Evolutionary conservation across 2,888 invertebrate species (phyloP).

Genomic region (Campaea margaritaria): DNA sequence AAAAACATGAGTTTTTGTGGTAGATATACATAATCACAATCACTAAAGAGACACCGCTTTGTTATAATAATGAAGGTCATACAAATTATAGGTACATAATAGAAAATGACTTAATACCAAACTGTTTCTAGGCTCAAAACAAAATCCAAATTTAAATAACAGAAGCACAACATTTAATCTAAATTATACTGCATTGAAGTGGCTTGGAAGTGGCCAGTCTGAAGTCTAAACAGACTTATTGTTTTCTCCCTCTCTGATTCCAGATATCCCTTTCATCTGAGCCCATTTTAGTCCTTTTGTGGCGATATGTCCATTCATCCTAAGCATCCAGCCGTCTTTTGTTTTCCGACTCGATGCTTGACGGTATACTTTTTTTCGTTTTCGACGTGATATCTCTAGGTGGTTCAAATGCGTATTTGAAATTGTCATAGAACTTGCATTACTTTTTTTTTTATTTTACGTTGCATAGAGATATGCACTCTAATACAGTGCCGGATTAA

Average conservation of each 20-base stretch:
- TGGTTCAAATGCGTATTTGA: constrained; percentile 54
- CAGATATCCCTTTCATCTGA: constrained; percentile 56
- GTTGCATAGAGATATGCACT: neutral
- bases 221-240: constrained; percentile 40
- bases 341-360: constrained; percentile 59
- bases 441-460: constrained; percentile 29
- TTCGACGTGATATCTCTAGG: constrained; percentile 48
- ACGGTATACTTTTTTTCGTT: constrained; percentile 55
- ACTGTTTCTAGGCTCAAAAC: no score
- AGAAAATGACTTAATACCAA: no score
- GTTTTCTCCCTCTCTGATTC: constrained; percentile 56
- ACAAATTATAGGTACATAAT: no score
- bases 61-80: no score
- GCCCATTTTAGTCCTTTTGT: constrained; percentile 60
- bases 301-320: constrained; percentile 56
- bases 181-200: no score
- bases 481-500: no score
- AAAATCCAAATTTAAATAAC: no score
- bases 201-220: no score
- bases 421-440: constrained; percentile 46
- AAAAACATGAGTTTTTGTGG: no score
- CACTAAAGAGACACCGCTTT: no score
- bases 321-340: constrained; percentile 59
- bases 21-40: no score
- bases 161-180: no score